Evolutionary conservation across 2,888 invertebrate species (phyloP).

Genomic region (Drosophila nr. perissopoda): DNA sequence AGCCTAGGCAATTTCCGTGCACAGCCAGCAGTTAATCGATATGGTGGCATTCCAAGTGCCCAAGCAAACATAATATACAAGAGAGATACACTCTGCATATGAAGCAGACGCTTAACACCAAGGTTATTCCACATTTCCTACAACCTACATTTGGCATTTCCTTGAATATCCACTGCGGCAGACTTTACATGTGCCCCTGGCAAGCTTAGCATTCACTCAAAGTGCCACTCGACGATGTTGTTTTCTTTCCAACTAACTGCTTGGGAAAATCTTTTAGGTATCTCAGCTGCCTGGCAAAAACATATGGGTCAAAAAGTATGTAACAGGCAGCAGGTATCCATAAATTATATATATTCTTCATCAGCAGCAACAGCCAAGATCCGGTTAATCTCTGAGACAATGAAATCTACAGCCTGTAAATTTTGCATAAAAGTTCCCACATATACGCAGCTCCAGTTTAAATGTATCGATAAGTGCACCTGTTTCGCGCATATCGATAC

Average conservation of each 20-base stretch:
- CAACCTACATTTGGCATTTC: conserved; percentile 1
- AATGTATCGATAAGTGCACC: neutral
- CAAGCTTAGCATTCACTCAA: neutral
- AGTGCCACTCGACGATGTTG: neutral
- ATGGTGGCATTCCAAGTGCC: conserved; percentile 34
- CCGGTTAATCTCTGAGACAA: accelerated
- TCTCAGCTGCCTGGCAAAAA: neutral
- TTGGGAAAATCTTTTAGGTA: neutral
- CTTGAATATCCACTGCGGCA: neutral
- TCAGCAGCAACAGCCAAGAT: neutral
- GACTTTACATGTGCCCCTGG: neutral
- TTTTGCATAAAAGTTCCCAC: accelerated
- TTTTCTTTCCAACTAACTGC: neutral
- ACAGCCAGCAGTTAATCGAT: conserved; percentile 51
- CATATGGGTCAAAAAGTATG: neutral
- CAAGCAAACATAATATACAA: conserved; percentile 18
- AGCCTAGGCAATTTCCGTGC: conserved; percentile 40
- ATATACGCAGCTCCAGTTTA: neutral
- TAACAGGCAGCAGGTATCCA: neutral
- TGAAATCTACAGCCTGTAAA: neutral
- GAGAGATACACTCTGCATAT: conserved; percentile 20
- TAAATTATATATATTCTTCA: neutral
- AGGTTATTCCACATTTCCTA: neutral
- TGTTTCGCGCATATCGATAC: too few relatives aligned
- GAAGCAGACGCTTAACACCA: neutral